Percentiles rank a stretch among this genome's conserved stretches.
Evolutionary conservation across 2,113 vertebrate genomes (phyloP).

Genomic region (Myotis lucifugus): DNA sequence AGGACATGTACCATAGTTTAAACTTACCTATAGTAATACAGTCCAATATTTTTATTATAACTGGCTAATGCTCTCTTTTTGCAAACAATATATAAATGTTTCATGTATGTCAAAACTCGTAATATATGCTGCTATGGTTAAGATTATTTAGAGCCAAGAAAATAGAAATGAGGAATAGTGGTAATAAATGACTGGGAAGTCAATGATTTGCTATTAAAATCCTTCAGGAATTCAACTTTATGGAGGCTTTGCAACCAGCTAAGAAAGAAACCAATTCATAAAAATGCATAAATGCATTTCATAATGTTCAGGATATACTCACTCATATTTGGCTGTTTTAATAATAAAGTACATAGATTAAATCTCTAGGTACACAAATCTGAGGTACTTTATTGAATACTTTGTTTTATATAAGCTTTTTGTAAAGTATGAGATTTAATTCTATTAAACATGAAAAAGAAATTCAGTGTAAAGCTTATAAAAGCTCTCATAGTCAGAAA

Average conservation of each 20-base stretch:
- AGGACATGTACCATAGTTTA: background rate
- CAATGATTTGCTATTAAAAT: conserved; percentile 69
- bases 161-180: conserved; percentile 41
- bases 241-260: background rate
- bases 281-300: conserved; percentile 19
- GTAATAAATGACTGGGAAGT: conserved; percentile 59
- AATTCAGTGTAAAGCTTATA: background rate
- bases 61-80: background rate
- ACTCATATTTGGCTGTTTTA: background rate
- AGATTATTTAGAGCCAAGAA: conserved; percentile 39
- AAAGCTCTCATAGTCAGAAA: background rate
- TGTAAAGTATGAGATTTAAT: conserved; percentile 27
- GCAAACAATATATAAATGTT: conserved; percentile 62
- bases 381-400: background rate
- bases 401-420: conserved; percentile 2
- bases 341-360: conserved; percentile 32
- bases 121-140: background rate
- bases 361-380: background rate
- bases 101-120: conserved; percentile 44
- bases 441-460: background rate
- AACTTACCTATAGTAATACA: background rate
- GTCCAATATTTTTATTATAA: conserved; percentile 3
- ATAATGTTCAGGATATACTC: background rate
- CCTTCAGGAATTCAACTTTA: conserved; percentile 64
- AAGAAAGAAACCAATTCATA: conserved; percentile 65